A percentile compares a stretch with the other conserved stretches of the same genome.
Evolutionary conservation across 1,140 invertebrate species (phyloP).

Genomic region (Ceratina australensis): DNA sequence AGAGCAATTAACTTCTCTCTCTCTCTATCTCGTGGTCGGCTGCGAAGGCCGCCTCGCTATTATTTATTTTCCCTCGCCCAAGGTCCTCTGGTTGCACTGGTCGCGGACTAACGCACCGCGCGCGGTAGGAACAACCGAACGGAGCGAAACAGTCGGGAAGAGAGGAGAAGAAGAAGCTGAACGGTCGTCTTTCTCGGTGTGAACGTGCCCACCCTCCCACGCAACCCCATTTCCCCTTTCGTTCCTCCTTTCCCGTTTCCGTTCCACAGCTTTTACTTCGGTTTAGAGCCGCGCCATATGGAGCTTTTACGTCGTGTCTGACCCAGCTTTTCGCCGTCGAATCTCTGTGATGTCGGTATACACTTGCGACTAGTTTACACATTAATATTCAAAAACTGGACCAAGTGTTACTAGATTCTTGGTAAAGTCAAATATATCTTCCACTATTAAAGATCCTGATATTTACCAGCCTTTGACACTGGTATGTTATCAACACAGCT

Average conservation of each 20-base stretch:
- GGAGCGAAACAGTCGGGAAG: not conserved
- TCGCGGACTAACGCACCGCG: slow-evolving; percentile 13
- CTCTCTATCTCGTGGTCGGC: slow-evolving; percentile 35
- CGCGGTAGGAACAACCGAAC: slow-evolving; percentile 4
- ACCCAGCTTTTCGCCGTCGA: not conserved
- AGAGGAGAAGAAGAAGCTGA: not conserved
- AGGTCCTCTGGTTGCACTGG: slow-evolving; percentile 50
- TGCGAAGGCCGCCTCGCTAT: slow-evolving; percentile 56
- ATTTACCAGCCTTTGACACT: too few species aligned
- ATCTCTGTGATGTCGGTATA: too few species aligned
- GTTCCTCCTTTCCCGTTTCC: slow-evolving; percentile 10
- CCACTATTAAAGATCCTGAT: too few species aligned
- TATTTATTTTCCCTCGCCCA: slow-evolving; percentile 63
- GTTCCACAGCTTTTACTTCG: not conserved
- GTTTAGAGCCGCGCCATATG: not conserved
- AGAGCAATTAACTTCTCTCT: slow-evolving; percentile 61
- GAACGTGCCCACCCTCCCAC: slow-evolving; percentile 13
- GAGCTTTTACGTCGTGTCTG: not conserved
- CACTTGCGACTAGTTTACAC: too few species aligned
- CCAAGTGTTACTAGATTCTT: too few species aligned
- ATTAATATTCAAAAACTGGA: too few species aligned
- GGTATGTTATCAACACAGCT: too few species aligned
- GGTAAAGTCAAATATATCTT: too few species aligned
- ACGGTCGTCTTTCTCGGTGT: slow-evolving; percentile 11
- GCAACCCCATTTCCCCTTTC: not conserved